These are phyloP conservation scores for Cephonodes hylas DNA, from an alignment of 2,888 invertebrate genomes.

Conservation along the genomic window DNA sequence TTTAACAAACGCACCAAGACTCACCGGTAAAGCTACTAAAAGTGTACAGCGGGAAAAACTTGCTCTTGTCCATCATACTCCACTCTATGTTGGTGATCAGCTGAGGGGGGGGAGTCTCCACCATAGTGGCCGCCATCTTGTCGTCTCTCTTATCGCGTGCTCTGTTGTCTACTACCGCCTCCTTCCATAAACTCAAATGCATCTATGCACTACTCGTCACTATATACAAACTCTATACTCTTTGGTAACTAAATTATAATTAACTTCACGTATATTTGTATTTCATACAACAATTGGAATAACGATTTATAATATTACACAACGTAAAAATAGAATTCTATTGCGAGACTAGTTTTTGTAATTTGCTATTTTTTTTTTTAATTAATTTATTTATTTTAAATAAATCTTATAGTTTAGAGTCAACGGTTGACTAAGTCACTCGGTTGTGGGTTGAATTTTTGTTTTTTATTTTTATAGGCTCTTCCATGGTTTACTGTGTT, in stretches of 20 bases:
- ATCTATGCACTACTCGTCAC: conserved; percentile 34
- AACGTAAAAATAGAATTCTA: conserved; percentile 19
- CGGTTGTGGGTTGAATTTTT: conserved; percentile 2
- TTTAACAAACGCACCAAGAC: neutral
- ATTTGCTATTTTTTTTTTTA: conserved; percentile 28
- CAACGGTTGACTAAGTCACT: conserved; percentile 10
- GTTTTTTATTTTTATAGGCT: conserved; percentile 35
- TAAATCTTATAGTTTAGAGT: conserved; percentile 27
- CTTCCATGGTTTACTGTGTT: conserved; percentile 56
- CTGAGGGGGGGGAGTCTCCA: conserved; percentile 80
- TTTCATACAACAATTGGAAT: conserved; percentile 39
- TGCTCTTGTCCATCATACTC: conserved; percentile 98
- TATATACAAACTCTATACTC: conserved; percentile 29
- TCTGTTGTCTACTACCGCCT: conserved; percentile 1
- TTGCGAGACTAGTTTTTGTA: conserved; percentile 41
- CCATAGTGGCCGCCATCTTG: conserved; percentile 69
- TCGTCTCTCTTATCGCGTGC: conserved; percentile 8
- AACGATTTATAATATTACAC: conserved; percentile 22
- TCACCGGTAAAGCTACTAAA: conserved; percentile 90
- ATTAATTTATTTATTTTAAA: too few species aligned
- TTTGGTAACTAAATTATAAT: conserved; percentile 46
- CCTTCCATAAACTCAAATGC: conserved; percentile 48
- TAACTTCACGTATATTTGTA: conserved; percentile 23
- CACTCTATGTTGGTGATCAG: conserved; percentile 95
- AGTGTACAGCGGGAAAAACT: conserved; percentile 96